Base-by-base conservation (phyloP, 92 coral and sea anemone species). In the Zoanthus sansibaricus region DNA sequence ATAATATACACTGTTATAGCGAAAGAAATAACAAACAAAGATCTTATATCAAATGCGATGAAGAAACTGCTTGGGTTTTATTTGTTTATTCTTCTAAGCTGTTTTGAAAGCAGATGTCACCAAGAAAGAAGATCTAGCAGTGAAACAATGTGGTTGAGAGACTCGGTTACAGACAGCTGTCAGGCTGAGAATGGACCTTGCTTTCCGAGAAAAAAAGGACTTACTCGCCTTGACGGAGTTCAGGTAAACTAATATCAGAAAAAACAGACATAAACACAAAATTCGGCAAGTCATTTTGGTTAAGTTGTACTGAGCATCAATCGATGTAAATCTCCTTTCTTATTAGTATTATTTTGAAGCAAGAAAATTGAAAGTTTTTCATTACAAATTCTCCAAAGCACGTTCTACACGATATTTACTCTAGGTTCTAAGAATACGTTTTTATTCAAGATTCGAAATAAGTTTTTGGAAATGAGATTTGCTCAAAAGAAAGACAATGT, bases 191-290 rank as follows among this genome's bases (percentile, higher is more conserved):
- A 94, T 12, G 91, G 95, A 9, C 97, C 97, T 32, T 89, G 92
- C 37, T 83, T 94, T 16, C 76, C 94, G 15, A 86, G 87, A 30
- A 93, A 87, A 56, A 94, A 93, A 6, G 70, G 87, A 30, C 91
- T 94, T 47, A 83, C 85, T 44, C 91, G 97, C 46, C 87, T 90
- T 52, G 89, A 92, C 46, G 97, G 97, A 51, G 93, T 94, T 9
- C 90, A 87, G 92, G 97, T n/a, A n/a, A n/a, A n/a, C n/a, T 94
- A 90, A 58, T 58, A 6, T 61, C 16, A 6, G 13, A 54, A 17
- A 16, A 46, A 9, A 45, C 12, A 7, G 18, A 32, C 33, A 32
- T 45, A 48, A 7, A 11, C 9, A 45, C 5, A 62, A 16, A 62
- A n/a, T 16, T 62, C n/a, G n/a, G n/a, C 30, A 16, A 62, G 3